Base-by-base conservation (phyloP, 2,113 vertebrate species). In the Notarius quadriscutis region DNA sequence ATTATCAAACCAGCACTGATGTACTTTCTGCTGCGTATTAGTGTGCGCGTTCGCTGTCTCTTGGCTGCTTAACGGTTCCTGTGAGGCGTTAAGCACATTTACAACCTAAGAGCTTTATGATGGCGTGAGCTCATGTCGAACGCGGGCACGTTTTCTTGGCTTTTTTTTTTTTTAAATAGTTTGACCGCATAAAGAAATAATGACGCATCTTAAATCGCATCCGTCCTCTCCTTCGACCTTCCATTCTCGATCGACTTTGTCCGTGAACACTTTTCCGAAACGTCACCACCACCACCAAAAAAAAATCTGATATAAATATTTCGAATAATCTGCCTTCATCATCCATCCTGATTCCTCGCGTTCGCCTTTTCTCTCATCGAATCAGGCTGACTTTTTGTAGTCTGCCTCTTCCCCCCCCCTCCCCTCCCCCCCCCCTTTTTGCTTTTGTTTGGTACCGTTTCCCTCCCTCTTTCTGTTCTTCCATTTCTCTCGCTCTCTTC, bases 51-150 rank as follows among this genome's bases (percentile, higher is more conserved):
- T 27, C n/a, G 27, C 51, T 9, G 71, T 41, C 25, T 69, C n/a
- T 17, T 57, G 25, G 79, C 90, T 89, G 71, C 87, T 92, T 89
- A 90, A 86, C 85, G 92, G 90, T 93, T 94, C 91, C 83, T 91
- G 90, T 55, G 74, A 94, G 93, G 94, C 93, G 94, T 93, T 94
- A 93, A 94, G 92, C 94, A 92, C 92, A 94, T 95, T 95, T 94
- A 95, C 93, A 92, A 93, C 92, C 89, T 93, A 89, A 92, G 89
- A 92, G 93, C 91, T 93, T 93, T 93, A 91, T 95, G 91, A 91
- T 91, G 89, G 90, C 89, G 91, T 93, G 92, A 93, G 90, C 92
- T 92, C 41, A 41, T 41, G 41, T 41, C 41, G 41, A 34, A 34
- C 34, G 34, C 34, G 34, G 34, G 34, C 41, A 4, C 4, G 41